Evolutionary conservation across 2,888 invertebrate species (phyloP).

Genomic region (Cordilura impudica): DNA sequence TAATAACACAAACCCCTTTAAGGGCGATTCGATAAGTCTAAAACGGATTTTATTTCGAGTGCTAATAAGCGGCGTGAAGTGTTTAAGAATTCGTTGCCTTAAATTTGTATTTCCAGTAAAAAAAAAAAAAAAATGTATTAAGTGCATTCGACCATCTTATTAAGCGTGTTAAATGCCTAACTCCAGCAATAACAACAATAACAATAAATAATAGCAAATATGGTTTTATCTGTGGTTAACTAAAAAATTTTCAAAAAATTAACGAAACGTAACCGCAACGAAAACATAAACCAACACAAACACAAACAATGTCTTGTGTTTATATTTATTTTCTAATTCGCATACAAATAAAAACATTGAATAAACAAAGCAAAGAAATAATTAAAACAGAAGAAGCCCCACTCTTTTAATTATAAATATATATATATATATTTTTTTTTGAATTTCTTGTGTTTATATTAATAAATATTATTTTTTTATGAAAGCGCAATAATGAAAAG

Average conservation of each 20-base stretch:
- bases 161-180: conserved; percentile 57
- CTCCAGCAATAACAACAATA: conserved; percentile 20
- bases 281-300: background rate
- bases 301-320: conserved; percentile 21
- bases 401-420: conserved; percentile 30
- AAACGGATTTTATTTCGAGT: background rate
- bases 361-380: conserved; percentile 37
- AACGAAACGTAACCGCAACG: conserved; percentile 72
- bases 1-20: background rate
- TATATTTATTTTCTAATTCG: conserved; percentile 43
- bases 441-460: conserved; percentile 19
- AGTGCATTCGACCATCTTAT: conserved; percentile 58
- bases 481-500: conserved; percentile 73
- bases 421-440: background rate
- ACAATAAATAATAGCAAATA: background rate
- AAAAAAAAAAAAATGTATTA: conserved; percentile 14
- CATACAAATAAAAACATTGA: conserved; percentile 27
- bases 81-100: conserved; percentile 50
- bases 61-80: conserved; percentile 1
- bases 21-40: background rate
- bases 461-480: conserved; percentile 37
- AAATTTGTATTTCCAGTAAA: conserved; percentile 16
- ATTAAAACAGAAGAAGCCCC: conserved; percentile 24
- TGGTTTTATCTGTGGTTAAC: conserved; percentile 14
- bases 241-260: conserved; percentile 63